Percentiles rank a stretch among this genome's conserved stretches.
These are phyloP conservation scores for Merluccius polli DNA, from an alignment of 2,797 vertebrate species.

Conservation along the genomic window DNA sequence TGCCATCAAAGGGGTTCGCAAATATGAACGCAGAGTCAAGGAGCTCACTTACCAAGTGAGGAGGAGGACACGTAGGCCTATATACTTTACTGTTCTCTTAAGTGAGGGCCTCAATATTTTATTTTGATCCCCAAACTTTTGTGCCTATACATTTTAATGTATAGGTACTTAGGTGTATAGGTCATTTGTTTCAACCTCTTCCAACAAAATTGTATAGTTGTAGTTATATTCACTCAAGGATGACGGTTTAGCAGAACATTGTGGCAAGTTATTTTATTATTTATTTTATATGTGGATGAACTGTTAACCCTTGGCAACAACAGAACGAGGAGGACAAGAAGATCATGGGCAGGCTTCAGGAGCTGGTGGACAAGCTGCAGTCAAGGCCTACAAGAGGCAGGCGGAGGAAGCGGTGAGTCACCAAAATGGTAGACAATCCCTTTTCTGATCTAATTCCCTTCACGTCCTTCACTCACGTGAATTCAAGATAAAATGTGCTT, in stretches of 20 bases:
- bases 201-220: not conserved
- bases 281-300: not conserved
- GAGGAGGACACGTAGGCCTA: not conserved
- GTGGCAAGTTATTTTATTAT: not conserved
- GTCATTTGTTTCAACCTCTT: not conserved
- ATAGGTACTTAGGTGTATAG: too few species aligned
- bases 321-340: slow-evolving; percentile 79
- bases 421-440: not conserved
- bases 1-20: slow-evolving; percentile 69
- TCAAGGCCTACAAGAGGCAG: slow-evolving; percentile 81
- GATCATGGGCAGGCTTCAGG: slow-evolving; percentile 79
- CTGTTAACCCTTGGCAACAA: not conserved
- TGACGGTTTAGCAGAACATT: not conserved
- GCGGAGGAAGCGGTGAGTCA: slow-evolving; percentile 78
- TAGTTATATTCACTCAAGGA: not conserved
- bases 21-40: slow-evolving; percentile 73
- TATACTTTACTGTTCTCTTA: not conserved
- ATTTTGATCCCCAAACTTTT: too few species aligned
- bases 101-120: too few species aligned
- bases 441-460: not conserved
- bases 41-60: slow-evolving; percentile 75
- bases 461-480: not conserved
- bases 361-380: slow-evolving; percentile 81
- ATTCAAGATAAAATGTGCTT: not conserved
- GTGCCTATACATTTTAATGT: too few species aligned